phyloP scores from a whole-genome alignment of 2,113 vertebrate genomes.

The Lepus timidus region DNA sequence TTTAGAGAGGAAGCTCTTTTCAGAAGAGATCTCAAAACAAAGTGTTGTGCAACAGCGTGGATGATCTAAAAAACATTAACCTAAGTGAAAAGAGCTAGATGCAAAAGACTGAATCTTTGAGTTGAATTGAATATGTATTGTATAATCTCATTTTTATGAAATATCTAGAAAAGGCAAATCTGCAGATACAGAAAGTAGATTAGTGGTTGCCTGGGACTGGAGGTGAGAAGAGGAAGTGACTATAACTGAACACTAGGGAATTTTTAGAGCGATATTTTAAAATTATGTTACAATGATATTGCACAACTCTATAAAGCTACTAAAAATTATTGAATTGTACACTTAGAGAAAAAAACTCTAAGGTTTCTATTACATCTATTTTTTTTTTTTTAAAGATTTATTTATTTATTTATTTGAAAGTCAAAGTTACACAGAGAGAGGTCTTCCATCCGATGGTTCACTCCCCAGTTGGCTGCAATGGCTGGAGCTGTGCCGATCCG shows the following conservation, averaged over 20 bases:
- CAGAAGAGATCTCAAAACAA: conserved; percentile 26
- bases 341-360: neutral
- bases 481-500: too few relatives aligned
- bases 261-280: conserved; percentile 49
- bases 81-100: conserved; percentile 24
- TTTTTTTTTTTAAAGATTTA: too few relatives aligned
- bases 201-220: neutral
- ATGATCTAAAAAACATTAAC: conserved; percentile 40
- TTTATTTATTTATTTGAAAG: too few relatives aligned
- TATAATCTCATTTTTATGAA: conserved; percentile 20
- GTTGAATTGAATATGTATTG: conserved; percentile 29
- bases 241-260: conserved; percentile 13
- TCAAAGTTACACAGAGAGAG: too few relatives aligned
- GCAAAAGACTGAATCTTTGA: neutral
- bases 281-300: conserved; percentile 29
- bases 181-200: neutral
- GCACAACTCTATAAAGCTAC: conserved; percentile 31
- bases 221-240: neutral
- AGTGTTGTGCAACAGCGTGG: neutral
- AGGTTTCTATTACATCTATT: neutral
- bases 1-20: conserved; percentile 26
- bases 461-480: too few relatives aligned
- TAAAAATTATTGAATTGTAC: conserved; percentile 52
- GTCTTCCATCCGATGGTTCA: too few relatives aligned
- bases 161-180: conserved; percentile 47